Base-by-base conservation (phyloP, 2,888 invertebrate genomes). In the Spodoptera littoralis region DNA sequence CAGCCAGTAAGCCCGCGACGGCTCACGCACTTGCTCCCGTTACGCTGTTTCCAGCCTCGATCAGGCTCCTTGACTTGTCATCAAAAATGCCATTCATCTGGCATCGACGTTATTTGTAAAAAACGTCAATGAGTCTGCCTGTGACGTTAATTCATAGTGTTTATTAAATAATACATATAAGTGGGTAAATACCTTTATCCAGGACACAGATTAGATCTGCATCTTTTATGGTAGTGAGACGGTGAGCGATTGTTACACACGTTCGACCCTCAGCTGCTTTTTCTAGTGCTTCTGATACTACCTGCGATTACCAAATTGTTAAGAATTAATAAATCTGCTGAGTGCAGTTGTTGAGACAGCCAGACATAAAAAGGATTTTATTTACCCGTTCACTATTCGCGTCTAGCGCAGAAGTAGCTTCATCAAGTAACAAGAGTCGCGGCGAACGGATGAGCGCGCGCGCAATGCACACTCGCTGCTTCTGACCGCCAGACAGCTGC, bases 181-280 rank as follows among this genome's bases (percentile, higher is more conserved):
- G 27, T 27, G 27, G 27, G 27, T 36, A 36, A 8, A 6, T 90
- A 80, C 98, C 98, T 83, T 96, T 96, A 73, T 97, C 96, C 30
- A 98, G 90, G 4, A 98, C 98, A 80, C 97, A 97, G 70, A 98
- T 98, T 76, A 97, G 92, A 88, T 98, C 97, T 0, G 97, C 97
- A 84, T 97, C 96, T 82, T 97, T 96, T 71, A 98, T 96, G 0
- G 98, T 98, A 11, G 97, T 96, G 59, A 98, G 95, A 18, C 98
- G 96, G 92, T 98, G 98, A 8, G 98, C 98, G 77, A 98, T 98
- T 1, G 97, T 97, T 30, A 98, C 96, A 81, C 97, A 98, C 0
- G 98, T 98, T 52, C 98, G 95, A 0, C 97, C 97, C 73, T 96
- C 95, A 59, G 97, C 96, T 0, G 98, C 98, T 80, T 96, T 96